Evolutionary conservation across 2,797 vertebrate species (phyloP), one percentile per base, ranked within the genome.

Genomic region (Linurgus olivaceus): DNA sequence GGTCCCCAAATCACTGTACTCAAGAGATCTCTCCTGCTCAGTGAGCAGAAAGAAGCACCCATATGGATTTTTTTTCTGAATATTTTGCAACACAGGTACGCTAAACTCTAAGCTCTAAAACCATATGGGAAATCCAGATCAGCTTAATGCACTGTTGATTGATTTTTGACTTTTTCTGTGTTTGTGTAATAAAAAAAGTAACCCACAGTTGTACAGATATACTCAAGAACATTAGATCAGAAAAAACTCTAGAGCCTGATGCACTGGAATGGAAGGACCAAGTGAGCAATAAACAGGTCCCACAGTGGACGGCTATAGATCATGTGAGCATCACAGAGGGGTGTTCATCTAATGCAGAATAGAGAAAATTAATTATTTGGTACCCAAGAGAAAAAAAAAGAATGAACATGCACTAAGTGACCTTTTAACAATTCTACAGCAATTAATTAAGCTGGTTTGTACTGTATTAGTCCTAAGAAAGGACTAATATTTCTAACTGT

Each of bases 381-480:
- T 40, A 83, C 5, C 18, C 17, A 42, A 87, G 38, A 13, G 11
- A 66, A 79, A 33, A 51, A 38, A 33, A 52, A 42, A 45, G 9
- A 84, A 54, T 1, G 9, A 88, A 57, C 33, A 45, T 50, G 19
- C 21, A 92, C 17, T 50, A 93, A 66, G 3, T 83, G 59, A 85
- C 52, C 66, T 87, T 92, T 85, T 68, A 89, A 88, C 47, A 92
- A 45, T 25, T 52, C 76, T 21, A 67, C 33, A 76, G n/a, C 37
- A 85, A 74, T 76, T 75, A 48, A 76, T 91, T 93, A 90, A 73
- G 62, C 6, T 93, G 33, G 13, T 94, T 94, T 84, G 47, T 73
- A 40, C 55, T 33, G 9, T 29, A 40, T 29, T 35, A 90, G 42
- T 62, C n/a, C 38, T 57, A 71, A 55, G 67, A 62, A 92, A 96